phyloP scores from a whole-genome alignment of 2,113 vertebrate species.

The Crotalus viridis region DNA sequence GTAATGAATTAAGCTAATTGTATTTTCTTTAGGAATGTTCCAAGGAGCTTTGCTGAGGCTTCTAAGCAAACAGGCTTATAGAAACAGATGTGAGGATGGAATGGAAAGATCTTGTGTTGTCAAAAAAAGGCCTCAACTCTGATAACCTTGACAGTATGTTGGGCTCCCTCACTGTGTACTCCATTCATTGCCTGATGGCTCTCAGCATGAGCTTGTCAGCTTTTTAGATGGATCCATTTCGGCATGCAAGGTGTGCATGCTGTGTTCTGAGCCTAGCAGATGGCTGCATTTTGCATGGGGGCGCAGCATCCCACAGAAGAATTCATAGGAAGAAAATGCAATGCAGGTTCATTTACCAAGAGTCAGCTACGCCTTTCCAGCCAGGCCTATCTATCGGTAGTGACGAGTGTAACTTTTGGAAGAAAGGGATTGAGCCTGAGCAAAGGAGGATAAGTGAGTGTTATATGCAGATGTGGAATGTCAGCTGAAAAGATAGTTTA shows the following conservation, averaged over 20 bases:
- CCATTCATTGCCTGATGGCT: background rate
- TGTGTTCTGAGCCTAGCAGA: constrained; percentile 24
- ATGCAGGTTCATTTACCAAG: background rate
- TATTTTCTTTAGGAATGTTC: background rate
- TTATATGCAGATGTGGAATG: background rate
- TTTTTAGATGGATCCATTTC: constrained; percentile 26
- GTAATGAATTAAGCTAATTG: background rate
- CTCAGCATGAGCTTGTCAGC: accelerated
- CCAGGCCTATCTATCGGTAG: constrained; percentile 18
- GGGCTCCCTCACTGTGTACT: background rate
- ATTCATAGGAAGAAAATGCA: background rate
- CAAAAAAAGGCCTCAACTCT: background rate
- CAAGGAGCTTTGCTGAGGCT: background rate
- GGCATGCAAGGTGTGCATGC: constrained; percentile 15
- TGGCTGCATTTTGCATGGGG: constrained; percentile 21
- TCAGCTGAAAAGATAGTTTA: background rate
- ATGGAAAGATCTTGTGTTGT: background rate
- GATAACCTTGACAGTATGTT: background rate
- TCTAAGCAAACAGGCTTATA: no score
- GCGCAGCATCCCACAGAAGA: background rate
- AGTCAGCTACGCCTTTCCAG: background rate
- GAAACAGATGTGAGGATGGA: background rate
- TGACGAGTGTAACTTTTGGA: background rate
- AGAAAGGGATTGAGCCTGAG: background rate
- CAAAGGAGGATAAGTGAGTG: background rate